These are phyloP conservation scores for Campodea augens DNA, from an alignment of 1,140 invertebrate genomes.

Conservation along the genomic window DNA sequence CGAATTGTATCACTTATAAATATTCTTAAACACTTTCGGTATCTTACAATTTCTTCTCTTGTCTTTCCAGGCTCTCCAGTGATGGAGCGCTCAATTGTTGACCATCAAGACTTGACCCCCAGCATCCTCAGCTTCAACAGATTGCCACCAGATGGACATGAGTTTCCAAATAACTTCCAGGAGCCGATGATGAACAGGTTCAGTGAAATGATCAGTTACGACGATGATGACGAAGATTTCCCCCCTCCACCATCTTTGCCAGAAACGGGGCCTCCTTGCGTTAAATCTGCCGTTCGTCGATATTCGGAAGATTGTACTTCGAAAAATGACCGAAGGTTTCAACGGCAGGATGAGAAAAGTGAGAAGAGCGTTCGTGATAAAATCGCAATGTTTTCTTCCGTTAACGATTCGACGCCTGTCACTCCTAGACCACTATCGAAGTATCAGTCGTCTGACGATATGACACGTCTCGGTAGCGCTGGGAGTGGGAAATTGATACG, in stretches of 20 bases:
- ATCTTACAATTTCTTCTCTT: no score
- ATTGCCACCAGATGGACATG: conserved; percentile 68
- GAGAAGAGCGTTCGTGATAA: conserved; percentile 63
- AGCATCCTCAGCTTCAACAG: no score
- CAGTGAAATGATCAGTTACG: conserved; percentile 13
- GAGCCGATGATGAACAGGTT: conserved; percentile 27
- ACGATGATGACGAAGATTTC: conserved; percentile 13
- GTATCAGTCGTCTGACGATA: neutral
- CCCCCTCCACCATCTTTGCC: conserved; percentile 24
- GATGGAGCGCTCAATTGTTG: no score
- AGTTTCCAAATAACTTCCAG: conserved; percentile 55
- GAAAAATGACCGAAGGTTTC: conserved; percentile 7
- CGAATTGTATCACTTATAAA: no score
- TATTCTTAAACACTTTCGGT: no score
- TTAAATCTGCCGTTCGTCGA: conserved; percentile 7
- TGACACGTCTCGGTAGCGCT: no score
- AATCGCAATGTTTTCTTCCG: conserved; percentile 64
- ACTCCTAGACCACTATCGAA: conserved; percentile 16
- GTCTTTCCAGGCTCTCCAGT: no score
- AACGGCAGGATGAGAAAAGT: conserved; percentile 46
- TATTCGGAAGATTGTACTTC: no score
- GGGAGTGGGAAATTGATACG: neutral
- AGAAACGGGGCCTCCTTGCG: conserved; percentile 20
- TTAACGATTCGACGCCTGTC: conserved; percentile 19
- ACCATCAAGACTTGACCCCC: no score